phyloP scores from a whole-genome alignment of 1,140 invertebrate genomes.

The Solen grandis region DNA sequence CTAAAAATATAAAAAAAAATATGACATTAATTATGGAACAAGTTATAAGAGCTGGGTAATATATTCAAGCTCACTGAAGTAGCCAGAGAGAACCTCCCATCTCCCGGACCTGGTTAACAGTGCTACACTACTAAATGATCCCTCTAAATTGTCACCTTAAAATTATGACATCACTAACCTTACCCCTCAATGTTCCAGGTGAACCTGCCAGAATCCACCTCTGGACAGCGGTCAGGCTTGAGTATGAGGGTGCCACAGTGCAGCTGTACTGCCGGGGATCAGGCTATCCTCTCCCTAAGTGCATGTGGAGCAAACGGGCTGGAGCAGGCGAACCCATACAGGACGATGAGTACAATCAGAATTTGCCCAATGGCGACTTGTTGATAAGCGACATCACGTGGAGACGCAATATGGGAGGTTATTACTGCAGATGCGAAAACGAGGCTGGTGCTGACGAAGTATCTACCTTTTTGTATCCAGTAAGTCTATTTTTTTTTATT shows the following conservation, averaged over 20 bases:
- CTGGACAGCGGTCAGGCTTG: constrained; percentile 81
- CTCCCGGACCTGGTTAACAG: too few species aligned
- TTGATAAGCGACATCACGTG: constrained; percentile 87
- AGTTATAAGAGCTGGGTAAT: too few species aligned
- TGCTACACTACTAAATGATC: too few species aligned
- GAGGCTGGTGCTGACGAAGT: constrained; percentile 84
- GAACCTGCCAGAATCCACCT: constrained; percentile 80
- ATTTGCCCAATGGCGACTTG: constrained; percentile 85
- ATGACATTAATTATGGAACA: too few species aligned
- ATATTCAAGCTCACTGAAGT: too few species aligned
- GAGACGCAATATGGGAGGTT: constrained; percentile 89
- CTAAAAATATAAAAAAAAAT: too few species aligned
- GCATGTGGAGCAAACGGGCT: constrained; percentile 85
- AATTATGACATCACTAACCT: too few species aligned
- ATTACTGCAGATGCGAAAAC: constrained; percentile 88
- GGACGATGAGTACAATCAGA: constrained; percentile 52
- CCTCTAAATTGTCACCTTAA: too few species aligned
- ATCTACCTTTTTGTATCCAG: constrained; percentile 90
- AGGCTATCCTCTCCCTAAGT: constrained; percentile 85
- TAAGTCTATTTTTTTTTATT: constrained; percentile 72
- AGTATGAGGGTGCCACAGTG: constrained; percentile 84
- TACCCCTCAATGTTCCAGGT: constrained; percentile 51
- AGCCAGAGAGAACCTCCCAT: too few species aligned
- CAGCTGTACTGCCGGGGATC: constrained; percentile 87
- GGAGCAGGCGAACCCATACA: constrained; percentile 55